Evolutionary conservation across 2,113 vertebrate species (phyloP).

Genomic region (Eulemur rufifrons): DNA sequence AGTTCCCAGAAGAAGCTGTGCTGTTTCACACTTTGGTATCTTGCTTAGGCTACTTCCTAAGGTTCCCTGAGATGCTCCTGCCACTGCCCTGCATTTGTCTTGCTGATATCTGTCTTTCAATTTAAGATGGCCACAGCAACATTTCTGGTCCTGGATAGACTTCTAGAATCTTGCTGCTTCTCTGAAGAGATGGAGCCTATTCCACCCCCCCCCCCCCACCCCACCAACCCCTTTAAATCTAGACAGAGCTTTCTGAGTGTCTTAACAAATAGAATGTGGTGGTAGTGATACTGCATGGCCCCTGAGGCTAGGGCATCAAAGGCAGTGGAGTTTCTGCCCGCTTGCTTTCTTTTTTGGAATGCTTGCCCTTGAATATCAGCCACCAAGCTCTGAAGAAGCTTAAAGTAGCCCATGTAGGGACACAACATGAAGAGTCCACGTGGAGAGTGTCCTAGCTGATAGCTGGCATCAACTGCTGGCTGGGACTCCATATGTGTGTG

Average conservation of each 20-base stretch:
- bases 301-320: neutral
- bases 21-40: neutral
- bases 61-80: neutral
- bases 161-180: neutral
- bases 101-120: neutral
- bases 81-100: neutral
- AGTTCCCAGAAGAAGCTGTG: neutral
- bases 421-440: neutral
- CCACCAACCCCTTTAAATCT: neutral
- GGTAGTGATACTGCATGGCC: neutral
- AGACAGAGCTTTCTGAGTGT: neutral
- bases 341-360: neutral
- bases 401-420: neutral
- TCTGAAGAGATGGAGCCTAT: neutral
- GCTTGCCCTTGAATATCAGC: neutral
- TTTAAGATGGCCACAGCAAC: neutral
- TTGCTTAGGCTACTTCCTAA: neutral
- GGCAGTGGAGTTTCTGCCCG: neutral
- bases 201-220: fast-evolving
- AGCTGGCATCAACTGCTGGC: neutral
- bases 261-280: neutral
- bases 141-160: neutral
- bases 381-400: neutral
- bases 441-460: neutral
- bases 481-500: neutral